Conservation (phyloP, 2,797 vertebrate genomes). For the Phyllotis vaccarum region DNA sequence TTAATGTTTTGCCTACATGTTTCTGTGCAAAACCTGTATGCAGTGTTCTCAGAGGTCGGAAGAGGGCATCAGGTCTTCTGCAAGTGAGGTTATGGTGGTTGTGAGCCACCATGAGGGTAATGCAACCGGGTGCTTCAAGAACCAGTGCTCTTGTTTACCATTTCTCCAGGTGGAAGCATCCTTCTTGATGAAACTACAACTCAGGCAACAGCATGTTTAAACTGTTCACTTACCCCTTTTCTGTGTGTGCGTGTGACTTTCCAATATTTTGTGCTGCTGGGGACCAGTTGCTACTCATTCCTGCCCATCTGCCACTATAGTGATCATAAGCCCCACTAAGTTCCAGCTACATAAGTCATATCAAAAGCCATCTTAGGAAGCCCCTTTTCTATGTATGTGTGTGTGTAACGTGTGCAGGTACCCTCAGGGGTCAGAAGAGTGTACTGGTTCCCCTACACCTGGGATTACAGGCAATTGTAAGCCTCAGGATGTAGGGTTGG, state of each 20-base stretch:
- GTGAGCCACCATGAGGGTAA: neutral
- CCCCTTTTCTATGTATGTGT: neutral
- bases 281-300: neutral
- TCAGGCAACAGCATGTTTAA: constrained; percentile 40
- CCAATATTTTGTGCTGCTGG: constrained; percentile 49
- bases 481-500: no score
- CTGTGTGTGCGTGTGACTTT: neutral
- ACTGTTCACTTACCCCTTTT: constrained; percentile 45
- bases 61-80: neutral
- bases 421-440: neutral
- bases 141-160: neutral
- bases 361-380: neutral
- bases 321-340: neutral
- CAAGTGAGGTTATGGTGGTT: neutral
- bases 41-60: neutral
- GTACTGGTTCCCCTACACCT: neutral
- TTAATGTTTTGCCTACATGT: neutral
- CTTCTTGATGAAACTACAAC: constrained; percentile 29
- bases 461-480: neutral
- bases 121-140: neutral
- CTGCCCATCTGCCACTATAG: neutral
- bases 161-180: neutral
- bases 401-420: neutral
- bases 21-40: neutral
- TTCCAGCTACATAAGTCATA: constrained; percentile 40